Base-by-base conservation (phyloP, 1,140 invertebrate species). In the Probaryconus sp. region DNA sequence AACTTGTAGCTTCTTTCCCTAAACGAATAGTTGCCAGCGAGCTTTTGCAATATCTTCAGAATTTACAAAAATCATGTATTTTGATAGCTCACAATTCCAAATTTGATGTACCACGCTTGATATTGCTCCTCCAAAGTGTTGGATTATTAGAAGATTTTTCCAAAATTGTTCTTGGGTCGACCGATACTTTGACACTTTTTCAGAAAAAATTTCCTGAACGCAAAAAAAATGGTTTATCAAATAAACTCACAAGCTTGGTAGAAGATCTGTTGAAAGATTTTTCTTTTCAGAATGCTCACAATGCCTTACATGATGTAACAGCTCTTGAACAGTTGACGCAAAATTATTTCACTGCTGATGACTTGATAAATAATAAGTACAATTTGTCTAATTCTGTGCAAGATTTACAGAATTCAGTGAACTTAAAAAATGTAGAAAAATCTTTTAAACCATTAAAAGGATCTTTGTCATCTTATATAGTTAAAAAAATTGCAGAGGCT, bases 91-190 rank as follows among this genome's bases (percentile, higher is more conserved):
- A 30, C 18, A 61, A 61, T 16, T 5, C 45, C 26, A 26, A 50
- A 61, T 48, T 31, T 31, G 43, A 61, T n/a, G 31, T 61, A 11
- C 45, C 58, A 16, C 58, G 58, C 7, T 26, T 48, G 6, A 21
- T 63, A 0, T 42, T 63, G 31, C n/a, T 63, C 2, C 0, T 43
- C 1, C 0, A 63, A 51, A 50, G 5, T 31, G 26, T 43, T n/a
- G 21, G 24, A 7, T 63, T 63, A 16, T 43, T 63, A 31, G 11
- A 51, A 20, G 45, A 63, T 4, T 63, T 63, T 47, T 3, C n/a
- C 24, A 20, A 21, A 9, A 18, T 37, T 61, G 45, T 61, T 2
- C 9, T 26, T 2, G 58, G 58, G 0, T 51, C 45, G 2, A 38
- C 17, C 2, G 47, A 63, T 33, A 51, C 37, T 6, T 26, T 51